A percentile compares a stretch with the other conserved stretches of the same genome.
These are phyloP conservation scores for Gouania willdenowi DNA, from an alignment of 2,797 vertebrate species.

Conservation along the genomic window DNA sequence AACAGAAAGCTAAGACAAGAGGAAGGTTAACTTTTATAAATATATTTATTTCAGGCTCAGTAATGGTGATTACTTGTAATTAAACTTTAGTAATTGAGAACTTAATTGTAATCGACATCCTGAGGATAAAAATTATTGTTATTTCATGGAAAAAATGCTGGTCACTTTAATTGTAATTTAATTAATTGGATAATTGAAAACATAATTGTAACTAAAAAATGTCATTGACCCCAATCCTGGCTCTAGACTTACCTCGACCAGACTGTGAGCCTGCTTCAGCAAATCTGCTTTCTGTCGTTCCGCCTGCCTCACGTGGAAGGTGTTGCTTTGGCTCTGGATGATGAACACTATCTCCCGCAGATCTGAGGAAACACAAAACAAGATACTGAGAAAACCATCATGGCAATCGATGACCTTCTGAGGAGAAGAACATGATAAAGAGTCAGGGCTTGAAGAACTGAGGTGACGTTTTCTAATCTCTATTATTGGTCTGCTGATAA, in stretches of 20 bases:
- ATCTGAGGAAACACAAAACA: constrained; percentile 75
- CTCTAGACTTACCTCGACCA: constrained; percentile 78
- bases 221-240: too few species aligned
- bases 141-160: too few species aligned
- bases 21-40: too few species aligned
- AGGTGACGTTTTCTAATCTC: constrained; percentile 55
- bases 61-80: too few species aligned
- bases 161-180: too few species aligned
- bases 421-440: constrained; percentile 38
- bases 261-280: constrained; percentile 76
- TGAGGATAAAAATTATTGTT: too few species aligned
- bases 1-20: too few species aligned
- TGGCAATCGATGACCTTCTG: constrained; percentile 54
- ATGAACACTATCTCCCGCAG: constrained; percentile 88
- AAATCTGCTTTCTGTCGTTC: constrained; percentile 78
- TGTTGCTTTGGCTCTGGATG: constrained; percentile 95
- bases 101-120: too few species aligned
- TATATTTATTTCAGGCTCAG: too few species aligned
- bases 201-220: too few species aligned
- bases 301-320: constrained; percentile 87
- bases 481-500: constrained; percentile 47
- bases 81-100: too few species aligned
- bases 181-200: too few species aligned
- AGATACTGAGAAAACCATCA: constrained; percentile 28
- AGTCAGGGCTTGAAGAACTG: constrained; percentile 24